Evolutionary conservation across 2,113 vertebrate species (phyloP).

Genomic region (Chloebia gouldiae): DNA sequence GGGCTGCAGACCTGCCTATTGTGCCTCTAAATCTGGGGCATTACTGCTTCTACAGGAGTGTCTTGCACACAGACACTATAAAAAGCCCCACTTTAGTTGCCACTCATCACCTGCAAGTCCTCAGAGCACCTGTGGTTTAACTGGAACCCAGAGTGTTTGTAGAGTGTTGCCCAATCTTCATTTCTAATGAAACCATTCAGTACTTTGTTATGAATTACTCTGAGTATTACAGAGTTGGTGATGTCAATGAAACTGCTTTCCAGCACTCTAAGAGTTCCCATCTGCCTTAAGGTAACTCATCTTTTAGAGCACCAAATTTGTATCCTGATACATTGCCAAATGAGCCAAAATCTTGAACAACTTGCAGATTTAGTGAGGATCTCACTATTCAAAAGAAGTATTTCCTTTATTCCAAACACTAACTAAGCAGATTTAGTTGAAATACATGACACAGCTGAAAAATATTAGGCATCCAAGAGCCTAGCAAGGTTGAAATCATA

Average conservation of each 20-base stretch:
- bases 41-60: background rate
- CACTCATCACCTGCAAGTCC: rapidly evolving
- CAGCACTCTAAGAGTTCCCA: background rate
- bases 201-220: background rate
- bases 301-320: background rate
- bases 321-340: background rate
- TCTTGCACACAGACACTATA: background rate
- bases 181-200: background rate
- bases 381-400: background rate
- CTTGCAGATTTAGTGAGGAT: background rate
- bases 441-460: background rate
- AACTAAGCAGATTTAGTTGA: background rate
- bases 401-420: background rate
- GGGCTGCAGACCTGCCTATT: background rate
- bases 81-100: background rate
- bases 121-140: background rate
- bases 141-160: background rate
- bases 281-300: background rate
- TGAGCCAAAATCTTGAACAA: background rate
- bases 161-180: background rate
- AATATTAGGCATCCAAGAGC: background rate
- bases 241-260: background rate
- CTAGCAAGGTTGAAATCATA: background rate
- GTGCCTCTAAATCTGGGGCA: background rate
- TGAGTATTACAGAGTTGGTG: background rate